Evolutionary conservation across 2,797 vertebrate species (phyloP).

Genomic region (Enteromius fasciolatus): DNA sequence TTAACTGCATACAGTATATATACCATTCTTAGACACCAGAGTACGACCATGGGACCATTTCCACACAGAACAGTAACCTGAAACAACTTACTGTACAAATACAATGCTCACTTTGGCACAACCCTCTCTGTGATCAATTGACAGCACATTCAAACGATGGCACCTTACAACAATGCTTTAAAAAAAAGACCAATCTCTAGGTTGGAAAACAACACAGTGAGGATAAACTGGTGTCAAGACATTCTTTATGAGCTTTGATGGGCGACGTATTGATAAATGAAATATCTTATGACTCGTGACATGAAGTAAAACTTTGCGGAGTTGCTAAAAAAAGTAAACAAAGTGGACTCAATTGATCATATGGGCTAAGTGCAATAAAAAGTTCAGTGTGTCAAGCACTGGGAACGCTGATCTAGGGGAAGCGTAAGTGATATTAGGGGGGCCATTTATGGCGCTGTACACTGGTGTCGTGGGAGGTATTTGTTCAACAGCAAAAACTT

Average conservation of each 20-base stretch:
- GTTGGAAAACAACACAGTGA: conserved; percentile 17
- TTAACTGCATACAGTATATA: conserved; percentile 58
- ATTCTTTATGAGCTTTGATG: background rate
- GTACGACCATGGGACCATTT: conserved; percentile 49
- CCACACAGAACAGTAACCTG: conserved; percentile 39
- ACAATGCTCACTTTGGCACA: conserved; percentile 54
- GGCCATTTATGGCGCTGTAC: conserved; percentile 51
- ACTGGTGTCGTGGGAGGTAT: conserved; percentile 60
- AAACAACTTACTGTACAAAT: conserved; percentile 42
- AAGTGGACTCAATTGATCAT: conserved; percentile 34
- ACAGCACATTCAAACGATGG: conserved; percentile 35
- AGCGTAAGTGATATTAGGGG: background rate
- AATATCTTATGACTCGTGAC: background rate
- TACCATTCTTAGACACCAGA: conserved; percentile 59
- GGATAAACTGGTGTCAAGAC: conserved; percentile 18
- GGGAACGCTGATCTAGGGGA: background rate
- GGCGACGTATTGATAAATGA: background rate
- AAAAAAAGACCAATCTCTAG: conserved; percentile 11
- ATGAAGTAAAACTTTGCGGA: background rate
- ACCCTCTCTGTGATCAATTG: conserved; percentile 40
- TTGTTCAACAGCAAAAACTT: conserved; percentile 57
- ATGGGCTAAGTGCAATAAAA: conserved; percentile 31
- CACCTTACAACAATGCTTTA: conserved; percentile 27
- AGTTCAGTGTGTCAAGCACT: conserved; percentile 24
- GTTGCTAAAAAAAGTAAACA: background rate